These are phyloP conservation scores for Callipepla californica DNA, from an alignment of 2,113 vertebrate species.

Conservation along the genomic window DNA sequence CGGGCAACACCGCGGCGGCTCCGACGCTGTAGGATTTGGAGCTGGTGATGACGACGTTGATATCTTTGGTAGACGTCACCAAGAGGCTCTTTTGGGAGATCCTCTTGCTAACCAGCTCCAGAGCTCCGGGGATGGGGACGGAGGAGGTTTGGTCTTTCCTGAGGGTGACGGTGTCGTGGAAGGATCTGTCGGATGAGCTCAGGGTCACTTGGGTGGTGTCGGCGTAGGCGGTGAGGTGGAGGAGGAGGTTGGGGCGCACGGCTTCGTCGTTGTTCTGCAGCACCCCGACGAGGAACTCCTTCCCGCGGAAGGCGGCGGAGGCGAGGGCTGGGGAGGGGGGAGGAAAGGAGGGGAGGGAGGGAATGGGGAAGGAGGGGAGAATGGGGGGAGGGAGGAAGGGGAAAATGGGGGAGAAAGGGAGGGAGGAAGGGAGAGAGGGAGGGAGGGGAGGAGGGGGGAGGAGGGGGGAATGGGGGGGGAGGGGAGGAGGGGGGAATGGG, in stretches of 20 bases:
- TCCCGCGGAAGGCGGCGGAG: background rate
- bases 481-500: too few species aligned
- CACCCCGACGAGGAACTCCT: background rate
- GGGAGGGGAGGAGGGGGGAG: too few species aligned
- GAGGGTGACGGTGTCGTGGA: rapidly evolving
- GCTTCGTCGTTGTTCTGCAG: rapidly evolving
- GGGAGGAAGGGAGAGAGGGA: too few species aligned
- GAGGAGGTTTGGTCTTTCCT: rapidly evolving
- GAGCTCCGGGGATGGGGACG: background rate
- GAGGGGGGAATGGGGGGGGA: too few species aligned
- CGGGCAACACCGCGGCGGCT: background rate
- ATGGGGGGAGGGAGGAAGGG: too few species aligned
- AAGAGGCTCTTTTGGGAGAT: conserved; percentile 49
- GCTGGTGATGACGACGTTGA: background rate
- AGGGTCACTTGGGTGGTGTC: background rate
- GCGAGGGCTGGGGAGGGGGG: background rate
- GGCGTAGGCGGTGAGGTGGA: background rate
- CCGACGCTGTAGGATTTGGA: background rate
- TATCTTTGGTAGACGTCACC: conserved; percentile 65
- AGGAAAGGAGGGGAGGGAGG: too few species aligned
- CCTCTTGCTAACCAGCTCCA: conserved; percentile 42
- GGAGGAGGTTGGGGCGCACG: rapidly evolving
- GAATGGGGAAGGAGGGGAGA: too few species aligned
- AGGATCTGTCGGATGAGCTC: rapidly evolving
- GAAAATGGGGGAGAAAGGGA: too few species aligned